These are phyloP conservation scores for Bombus difficillimus DNA, from an alignment of 1,140 invertebrate species.

Conservation along the genomic window DNA sequence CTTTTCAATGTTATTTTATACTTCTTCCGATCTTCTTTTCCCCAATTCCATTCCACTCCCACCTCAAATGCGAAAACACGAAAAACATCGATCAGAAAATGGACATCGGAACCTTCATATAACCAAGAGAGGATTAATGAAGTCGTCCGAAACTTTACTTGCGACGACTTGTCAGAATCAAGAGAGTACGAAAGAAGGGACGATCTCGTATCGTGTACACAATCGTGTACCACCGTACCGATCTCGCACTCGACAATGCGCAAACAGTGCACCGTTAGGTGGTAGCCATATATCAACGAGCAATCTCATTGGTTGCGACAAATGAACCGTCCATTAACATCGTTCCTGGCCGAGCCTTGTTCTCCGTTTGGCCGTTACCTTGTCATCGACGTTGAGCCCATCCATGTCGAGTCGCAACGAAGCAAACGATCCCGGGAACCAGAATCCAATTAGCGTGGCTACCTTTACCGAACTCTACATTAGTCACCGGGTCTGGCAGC, in stretches of 20 bases:
- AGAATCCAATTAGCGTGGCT: constrained; percentile 70
- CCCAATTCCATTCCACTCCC: no score
- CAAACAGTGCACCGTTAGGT: background rate
- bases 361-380: constrained; percentile 1
- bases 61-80: background rate
- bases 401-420: background rate
- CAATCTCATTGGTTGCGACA: constrained; percentile 52
- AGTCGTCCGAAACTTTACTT: background rate
- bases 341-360: no score
- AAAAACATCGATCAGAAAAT: background rate
- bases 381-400: constrained; percentile 24
- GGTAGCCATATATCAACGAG: background rate
- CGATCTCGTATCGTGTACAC: constrained; percentile 5
- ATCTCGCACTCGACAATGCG: constrained; percentile 15
- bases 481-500: constrained; percentile 61
- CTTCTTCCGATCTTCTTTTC: no score
- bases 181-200: background rate
- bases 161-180: background rate
- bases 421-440: constrained; percentile 32
- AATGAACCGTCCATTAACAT: constrained; percentile 57
- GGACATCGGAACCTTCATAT: no score
- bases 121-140: background rate
- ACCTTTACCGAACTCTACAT: constrained; percentile 53
- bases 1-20: no score
- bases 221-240: background rate